These are phyloP conservation scores for Pterostichus madidus DNA, from an alignment of 2,888 invertebrate genomes.

Conservation along the genomic window DNA sequence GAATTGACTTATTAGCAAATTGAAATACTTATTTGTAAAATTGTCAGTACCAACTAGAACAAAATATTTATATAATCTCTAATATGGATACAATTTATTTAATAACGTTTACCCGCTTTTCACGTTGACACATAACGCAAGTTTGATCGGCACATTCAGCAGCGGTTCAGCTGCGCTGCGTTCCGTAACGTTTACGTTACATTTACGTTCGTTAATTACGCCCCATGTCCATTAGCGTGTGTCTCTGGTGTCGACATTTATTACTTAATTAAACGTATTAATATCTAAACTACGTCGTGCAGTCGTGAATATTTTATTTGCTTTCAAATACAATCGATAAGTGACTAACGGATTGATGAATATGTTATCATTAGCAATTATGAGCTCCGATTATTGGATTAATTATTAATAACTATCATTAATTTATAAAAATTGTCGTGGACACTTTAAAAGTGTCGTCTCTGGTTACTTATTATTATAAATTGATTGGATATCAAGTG, in stretches of 20 bases:
- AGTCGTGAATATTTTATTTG: conserved; percentile 31
- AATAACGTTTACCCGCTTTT: too few relatives aligned
- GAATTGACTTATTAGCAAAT: too few relatives aligned
- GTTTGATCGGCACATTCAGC: background rate
- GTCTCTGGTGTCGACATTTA: conserved; percentile 50
- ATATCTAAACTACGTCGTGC: conserved; percentile 37
- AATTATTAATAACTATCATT: conserved; percentile 24
- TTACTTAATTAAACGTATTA: conserved; percentile 58
- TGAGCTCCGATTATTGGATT: conserved; percentile 27
- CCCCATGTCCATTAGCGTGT: conserved; percentile 45
- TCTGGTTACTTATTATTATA: background rate
- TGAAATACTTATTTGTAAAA: too few relatives aligned
- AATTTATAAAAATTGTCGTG: conserved; percentile 22
- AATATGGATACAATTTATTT: too few relatives aligned
- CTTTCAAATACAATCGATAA: conserved; percentile 40
- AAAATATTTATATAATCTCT: too few relatives aligned
- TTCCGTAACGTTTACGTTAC: conserved; percentile 20
- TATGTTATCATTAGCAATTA: conserved; percentile 22
- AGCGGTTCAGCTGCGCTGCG: background rate
- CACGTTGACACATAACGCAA: too few relatives aligned
- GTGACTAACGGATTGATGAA: conserved; percentile 39
- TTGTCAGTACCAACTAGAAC: too few relatives aligned
- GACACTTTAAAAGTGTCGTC: background rate
- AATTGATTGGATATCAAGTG: background rate
- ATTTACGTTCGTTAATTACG: conserved; percentile 41